Evolutionary conservation across 2,113 vertebrate species (phyloP), one percentile per base, ranked within the genome.

Genomic region (Odobenus rosmarus): DNA sequence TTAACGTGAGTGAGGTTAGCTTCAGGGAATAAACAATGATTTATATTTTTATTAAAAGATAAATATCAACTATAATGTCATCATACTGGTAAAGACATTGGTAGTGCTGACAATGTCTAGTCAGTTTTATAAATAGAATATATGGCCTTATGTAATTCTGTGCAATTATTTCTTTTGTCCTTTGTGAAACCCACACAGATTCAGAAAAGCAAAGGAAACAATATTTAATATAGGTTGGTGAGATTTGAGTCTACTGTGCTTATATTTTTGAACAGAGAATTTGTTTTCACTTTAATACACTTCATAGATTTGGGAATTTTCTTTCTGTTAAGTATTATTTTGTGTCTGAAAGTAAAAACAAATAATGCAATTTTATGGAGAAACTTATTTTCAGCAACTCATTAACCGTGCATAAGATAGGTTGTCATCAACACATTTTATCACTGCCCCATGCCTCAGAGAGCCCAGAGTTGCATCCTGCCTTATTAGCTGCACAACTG

Each of bases 31-130:
- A 83, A 96, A 88, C 28, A 81, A 33, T 86, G n/a, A 96, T 88
- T 93, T 79, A 82, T 96, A 83, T 96, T 98, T 98, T 97, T 97
- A 98, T 97, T 96, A 96, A 96, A 97, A 97, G 89, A 88, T 96
- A 96, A 97, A 53, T 90, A 97, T 96, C 88, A 86, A 77, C 88
- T 81, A 57, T 91, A 71, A 97, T 94, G 96, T 96, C 90, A 81
- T 92, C 36, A 74, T 26, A 83, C 86, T 81, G 93, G 97, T 97
- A 98, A 98, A 97, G 76, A 85, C 93, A 97, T 92, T 96, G 87
- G 28, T 71, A 84, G 71, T 36, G 36, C 64, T 93, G 76, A 61
- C 39, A 90, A 69, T 76, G 46, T 53, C 33, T 69, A 89, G 88
- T 97, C 51, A 92, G 71, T 95, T 96, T 95, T 76, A n/a, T 86